Evolutionary conservation across 2,113 vertebrate species (phyloP).

Genomic region (Scomber scombrus): DNA sequence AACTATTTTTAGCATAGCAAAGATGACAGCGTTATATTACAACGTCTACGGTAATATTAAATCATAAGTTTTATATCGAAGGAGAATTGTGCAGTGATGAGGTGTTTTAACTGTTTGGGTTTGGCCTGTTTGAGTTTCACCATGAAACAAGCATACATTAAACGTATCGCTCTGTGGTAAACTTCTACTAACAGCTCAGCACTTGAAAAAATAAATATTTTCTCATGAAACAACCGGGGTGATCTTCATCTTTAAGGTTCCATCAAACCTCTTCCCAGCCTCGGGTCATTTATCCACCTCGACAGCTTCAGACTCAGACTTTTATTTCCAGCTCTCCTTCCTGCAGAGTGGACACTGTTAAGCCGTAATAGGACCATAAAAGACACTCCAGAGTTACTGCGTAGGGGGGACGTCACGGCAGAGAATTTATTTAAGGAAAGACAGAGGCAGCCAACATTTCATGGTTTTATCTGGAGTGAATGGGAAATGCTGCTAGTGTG

Average conservation of each 20-base stretch:
- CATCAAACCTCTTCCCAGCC: conserved; percentile 18
- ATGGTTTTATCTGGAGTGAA: conserved; percentile 66
- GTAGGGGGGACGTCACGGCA: conserved; percentile 25
- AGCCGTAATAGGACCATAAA: conserved; percentile 74
- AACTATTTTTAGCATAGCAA: background rate
- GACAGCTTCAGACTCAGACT: conserved; percentile 27
- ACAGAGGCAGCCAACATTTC: conserved; percentile 62
- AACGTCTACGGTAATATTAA: background rate
- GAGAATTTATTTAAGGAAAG: conserved; percentile 69
- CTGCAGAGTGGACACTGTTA: conserved; percentile 66
- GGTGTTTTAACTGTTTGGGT: background rate
- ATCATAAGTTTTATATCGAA: too few relatives aligned
- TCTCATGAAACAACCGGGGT: conserved; percentile 15
- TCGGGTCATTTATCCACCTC: conserved; percentile 16
- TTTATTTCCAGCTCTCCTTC: conserved; percentile 54
- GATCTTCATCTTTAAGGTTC: conserved; percentile 61
- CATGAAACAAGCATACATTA: background rate
- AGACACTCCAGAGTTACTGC: conserved; percentile 63
- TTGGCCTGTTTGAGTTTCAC: conserved; percentile 3
- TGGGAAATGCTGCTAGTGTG: conserved; percentile 46
- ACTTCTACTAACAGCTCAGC: background rate
- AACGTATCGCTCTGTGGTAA: conserved; percentile 1
- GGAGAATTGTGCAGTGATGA: background rate
- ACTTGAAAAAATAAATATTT: conserved; percentile 17
- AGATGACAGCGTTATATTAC: background rate